Conservation (phyloP, 2,797 vertebrate species). For the Sarcoramphus papa region DNA sequence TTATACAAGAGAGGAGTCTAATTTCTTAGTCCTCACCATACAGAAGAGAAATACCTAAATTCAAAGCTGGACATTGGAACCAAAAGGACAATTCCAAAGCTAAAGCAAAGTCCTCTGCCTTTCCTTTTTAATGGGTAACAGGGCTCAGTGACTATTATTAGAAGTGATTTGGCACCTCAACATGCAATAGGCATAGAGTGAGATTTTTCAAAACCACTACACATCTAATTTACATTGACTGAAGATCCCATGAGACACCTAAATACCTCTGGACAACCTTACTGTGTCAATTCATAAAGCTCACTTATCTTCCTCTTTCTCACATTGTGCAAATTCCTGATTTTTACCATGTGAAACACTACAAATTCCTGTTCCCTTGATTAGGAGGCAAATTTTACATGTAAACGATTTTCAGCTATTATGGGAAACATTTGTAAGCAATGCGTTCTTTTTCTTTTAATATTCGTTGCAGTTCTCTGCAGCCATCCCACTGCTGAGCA, state of each 20-base stretch:
- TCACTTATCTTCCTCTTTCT: background rate
- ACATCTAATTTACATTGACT: constrained; percentile 41
- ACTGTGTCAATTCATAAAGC: constrained; percentile 4
- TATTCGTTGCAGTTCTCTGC: background rate
- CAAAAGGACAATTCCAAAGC: background rate
- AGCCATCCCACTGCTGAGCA: background rate
- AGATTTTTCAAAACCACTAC: constrained; percentile 37
- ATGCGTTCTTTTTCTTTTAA: background rate
- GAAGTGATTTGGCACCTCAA: background rate
- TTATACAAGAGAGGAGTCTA: background rate
- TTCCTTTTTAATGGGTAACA: background rate
- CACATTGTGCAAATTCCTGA: background rate
- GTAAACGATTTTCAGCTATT: background rate
- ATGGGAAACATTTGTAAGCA: background rate
- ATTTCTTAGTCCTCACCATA: background rate
- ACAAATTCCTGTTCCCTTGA: background rate
- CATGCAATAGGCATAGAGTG: background rate
- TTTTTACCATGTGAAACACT: background rate
- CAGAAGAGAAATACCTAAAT: background rate
- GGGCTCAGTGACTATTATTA: background rate
- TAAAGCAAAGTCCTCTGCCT: background rate
- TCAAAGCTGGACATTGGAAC: background rate
- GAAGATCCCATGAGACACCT: background rate
- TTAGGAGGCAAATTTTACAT: background rate
- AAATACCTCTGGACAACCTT: constrained; percentile 10